These are phyloP conservation scores for Holacanthus passer DNA, from an alignment of 2,113 vertebrate species.

Conservation along the genomic window DNA sequence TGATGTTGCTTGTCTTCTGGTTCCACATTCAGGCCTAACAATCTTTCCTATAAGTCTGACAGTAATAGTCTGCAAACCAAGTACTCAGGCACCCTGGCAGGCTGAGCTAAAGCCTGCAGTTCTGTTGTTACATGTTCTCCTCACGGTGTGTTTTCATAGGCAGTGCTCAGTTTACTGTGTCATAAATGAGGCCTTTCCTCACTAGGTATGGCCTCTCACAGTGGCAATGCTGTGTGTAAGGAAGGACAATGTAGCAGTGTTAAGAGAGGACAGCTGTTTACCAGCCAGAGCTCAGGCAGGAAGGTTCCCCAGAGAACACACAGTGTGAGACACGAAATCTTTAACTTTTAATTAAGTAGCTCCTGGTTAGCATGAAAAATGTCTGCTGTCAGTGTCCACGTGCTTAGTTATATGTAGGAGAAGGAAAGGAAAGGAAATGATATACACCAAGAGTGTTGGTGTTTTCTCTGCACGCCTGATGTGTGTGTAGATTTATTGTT, in stretches of 20 bases:
- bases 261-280: slow-evolving; percentile 36
- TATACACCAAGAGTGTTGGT: not conserved
- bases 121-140: slow-evolving; percentile 41
- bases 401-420: slow-evolving; percentile 27
- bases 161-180: slow-evolving; percentile 53
- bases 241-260: slow-evolving; percentile 24
- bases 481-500: slow-evolving; percentile 23
- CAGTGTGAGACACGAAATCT: slow-evolving; percentile 26
- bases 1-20: slow-evolving; percentile 72
- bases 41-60: slow-evolving; percentile 52
- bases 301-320: slow-evolving; percentile 4
- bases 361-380: slow-evolving; percentile 30
- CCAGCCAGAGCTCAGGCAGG: slow-evolving; percentile 20
- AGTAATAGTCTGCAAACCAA: slow-evolving; percentile 31
- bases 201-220: slow-evolving; percentile 22
- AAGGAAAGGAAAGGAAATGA: not conserved
- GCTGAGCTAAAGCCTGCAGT: slow-evolving; percentile 12
- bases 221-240: slow-evolving; percentile 33
- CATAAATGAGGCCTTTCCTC: slow-evolving; percentile 64
- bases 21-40: slow-evolving; percentile 50
- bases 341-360: slow-evolving; percentile 59
- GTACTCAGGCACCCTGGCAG: slow-evolving; percentile 35
- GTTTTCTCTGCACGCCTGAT: not conserved
- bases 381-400: slow-evolving; percentile 21
- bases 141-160: slow-evolving; percentile 54